Conservation (phyloP, 1,140 invertebrate species). For the Euura saliciscinereae region DNA sequence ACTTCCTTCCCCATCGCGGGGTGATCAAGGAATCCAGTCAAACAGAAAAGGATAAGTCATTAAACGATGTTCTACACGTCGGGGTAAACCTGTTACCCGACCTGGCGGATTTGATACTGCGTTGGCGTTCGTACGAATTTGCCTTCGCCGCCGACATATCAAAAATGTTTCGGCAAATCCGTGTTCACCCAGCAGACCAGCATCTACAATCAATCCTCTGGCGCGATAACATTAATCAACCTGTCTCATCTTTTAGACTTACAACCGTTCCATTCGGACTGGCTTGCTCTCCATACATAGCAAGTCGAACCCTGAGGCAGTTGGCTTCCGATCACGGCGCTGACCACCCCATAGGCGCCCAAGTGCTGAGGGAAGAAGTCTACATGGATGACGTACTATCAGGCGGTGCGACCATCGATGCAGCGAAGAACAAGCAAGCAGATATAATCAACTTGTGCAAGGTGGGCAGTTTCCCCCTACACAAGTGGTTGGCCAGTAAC, state of each 20-base stretch:
- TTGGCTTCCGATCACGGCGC: slow-evolving; percentile 32
- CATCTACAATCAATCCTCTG: slow-evolving; percentile 44
- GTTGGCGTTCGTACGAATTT: slow-evolving; percentile 18
- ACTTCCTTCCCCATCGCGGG: background rate
- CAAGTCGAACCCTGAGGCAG: slow-evolving; percentile 38
- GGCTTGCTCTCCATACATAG: slow-evolving; percentile 38
- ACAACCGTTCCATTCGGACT: slow-evolving; percentile 51
- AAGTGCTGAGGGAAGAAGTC: slow-evolving; percentile 21
- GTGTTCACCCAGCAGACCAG: slow-evolving; percentile 27
- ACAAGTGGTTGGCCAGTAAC: slow-evolving; percentile 35
- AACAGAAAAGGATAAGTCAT: slow-evolving; percentile 13
- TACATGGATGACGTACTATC: slow-evolving; percentile 41
- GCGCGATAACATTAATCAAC: slow-evolving; percentile 20
- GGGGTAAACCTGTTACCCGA: slow-evolving; percentile 13
- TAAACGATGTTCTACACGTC: slow-evolving; percentile 24
- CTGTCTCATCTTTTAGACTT: slow-evolving; percentile 35
- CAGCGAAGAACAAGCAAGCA: slow-evolving; percentile 24
- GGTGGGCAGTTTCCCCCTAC: slow-evolving; percentile 32
- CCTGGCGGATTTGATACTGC: slow-evolving; percentile 8
- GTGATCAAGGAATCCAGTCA: background rate
- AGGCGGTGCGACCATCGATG: slow-evolving; percentile 26
- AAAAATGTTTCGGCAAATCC: slow-evolving; percentile 45
- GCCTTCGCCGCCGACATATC: slow-evolving; percentile 31
- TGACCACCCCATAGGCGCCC: slow-evolving; percentile 31
- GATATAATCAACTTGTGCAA: slow-evolving; percentile 33